Evolutionary conservation across 30 jellyfish, hydroid and myxozoan species (phyloP).

Genomic region (Hydractinia echinata): DNA sequence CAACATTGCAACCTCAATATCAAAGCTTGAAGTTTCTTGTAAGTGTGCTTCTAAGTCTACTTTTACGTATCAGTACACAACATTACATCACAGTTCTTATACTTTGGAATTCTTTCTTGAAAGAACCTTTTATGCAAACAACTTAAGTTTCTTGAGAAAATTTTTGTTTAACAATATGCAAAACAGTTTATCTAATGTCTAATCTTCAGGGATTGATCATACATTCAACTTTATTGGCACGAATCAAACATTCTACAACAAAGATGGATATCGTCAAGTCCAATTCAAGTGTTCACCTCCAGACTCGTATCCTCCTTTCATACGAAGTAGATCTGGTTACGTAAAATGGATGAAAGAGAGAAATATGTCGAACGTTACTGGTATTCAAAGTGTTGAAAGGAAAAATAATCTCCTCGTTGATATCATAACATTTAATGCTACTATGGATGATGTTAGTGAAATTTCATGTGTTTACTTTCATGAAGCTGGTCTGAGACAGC

Average conservation of each 20-base stretch:
- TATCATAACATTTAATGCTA: not conserved
- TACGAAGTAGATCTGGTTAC: not conserved
- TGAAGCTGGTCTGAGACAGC: not conserved
- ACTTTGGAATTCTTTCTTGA: too few species aligned
- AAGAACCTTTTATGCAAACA: too few species aligned
- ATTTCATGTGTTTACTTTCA: not conserved
- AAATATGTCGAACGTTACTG: not conserved
- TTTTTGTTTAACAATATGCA: too few species aligned
- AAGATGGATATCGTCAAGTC: constrained; percentile 5
- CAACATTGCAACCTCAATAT: not conserved
- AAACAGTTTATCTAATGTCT: too few species aligned
- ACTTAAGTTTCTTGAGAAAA: too few species aligned
- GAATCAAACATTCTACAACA: not conserved
- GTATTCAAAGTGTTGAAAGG: not conserved
- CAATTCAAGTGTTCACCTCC: constrained; percentile 17
- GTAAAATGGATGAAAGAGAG: not conserved
- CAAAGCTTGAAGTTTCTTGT: not conserved
- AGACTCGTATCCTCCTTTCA: not conserved
- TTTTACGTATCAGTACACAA: too few species aligned
- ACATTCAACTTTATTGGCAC: not conserved
- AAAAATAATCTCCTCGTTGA: not conserved
- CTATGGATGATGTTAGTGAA: not conserved
- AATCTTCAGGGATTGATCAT: constrained; percentile 6
- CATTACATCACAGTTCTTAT: too few species aligned
- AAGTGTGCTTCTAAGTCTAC: not conserved